Conservation (phyloP, 2,113 vertebrate species). For the Leiothrix lutea region DNA sequence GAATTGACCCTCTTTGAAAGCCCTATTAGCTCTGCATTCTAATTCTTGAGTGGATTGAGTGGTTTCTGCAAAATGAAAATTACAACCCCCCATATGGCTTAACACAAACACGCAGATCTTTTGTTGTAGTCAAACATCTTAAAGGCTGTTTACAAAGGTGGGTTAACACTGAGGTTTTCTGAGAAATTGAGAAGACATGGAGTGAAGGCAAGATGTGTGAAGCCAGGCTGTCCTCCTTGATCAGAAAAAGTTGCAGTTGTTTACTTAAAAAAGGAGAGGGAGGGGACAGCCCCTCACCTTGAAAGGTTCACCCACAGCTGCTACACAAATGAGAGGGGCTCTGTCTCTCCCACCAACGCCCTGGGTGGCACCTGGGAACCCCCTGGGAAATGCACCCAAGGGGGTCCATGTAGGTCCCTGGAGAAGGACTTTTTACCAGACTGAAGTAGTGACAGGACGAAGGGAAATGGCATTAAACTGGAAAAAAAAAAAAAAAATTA, state of each 20-base stretch:
- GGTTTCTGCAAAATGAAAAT: conserved; percentile 22
- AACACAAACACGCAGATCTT: not conserved
- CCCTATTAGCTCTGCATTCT: not conserved
- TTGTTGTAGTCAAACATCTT: not conserved
- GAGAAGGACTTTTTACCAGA: not conserved
- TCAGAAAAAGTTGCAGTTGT: not conserved
- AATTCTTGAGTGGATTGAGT: not conserved
- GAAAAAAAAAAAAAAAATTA: too few relatives aligned
- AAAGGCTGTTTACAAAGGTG: not conserved
- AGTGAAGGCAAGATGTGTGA: not conserved
- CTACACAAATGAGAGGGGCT: not conserved
- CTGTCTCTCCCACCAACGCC: accelerated
- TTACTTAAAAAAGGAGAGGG: not conserved
- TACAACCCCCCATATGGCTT: not conserved
- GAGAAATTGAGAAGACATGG: not conserved
- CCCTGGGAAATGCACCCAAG: not conserved
- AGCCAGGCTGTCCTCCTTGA: not conserved
- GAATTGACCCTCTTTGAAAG: not conserved
- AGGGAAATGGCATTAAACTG: not conserved
- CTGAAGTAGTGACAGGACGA: not conserved
- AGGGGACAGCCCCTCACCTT: not conserved
- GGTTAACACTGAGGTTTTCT: not conserved
- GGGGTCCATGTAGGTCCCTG: not conserved
- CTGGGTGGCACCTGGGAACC: not conserved
- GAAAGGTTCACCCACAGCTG: not conserved